Percentiles rank a stretch among this genome's conserved stretches.
phyloP scores from a whole-genome alignment of 1,140 invertebrate genomes.

The Drosophila ambigua region DNA sequence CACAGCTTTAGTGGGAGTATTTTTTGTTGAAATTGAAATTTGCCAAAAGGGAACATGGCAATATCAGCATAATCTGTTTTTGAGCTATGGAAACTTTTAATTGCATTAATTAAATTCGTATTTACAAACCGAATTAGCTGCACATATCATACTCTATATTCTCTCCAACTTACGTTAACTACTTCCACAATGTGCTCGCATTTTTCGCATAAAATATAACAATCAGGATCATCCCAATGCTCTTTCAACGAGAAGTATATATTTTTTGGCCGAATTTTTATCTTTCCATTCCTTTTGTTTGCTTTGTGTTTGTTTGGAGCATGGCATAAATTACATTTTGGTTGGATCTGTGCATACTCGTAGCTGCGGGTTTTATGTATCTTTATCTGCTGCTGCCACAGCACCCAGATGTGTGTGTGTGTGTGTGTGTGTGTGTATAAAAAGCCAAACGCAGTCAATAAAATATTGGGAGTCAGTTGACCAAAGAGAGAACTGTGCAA shows the following conservation, averaged over 20 bases:
- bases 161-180: not conserved
- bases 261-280: conserved; percentile 9
- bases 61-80: no score
- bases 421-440: conserved; percentile 11
- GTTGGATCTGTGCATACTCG: conserved; percentile 24
- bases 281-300: conserved; percentile 8
- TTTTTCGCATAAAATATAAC: no score
- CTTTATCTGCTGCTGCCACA: not conserved
- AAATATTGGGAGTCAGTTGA: conserved; percentile 62
- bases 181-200: not conserved
- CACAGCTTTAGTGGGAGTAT: no score
- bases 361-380: conserved; percentile 13
- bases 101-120: no score
- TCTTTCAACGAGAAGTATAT: conserved; percentile 21
- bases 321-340: conserved; percentile 59
- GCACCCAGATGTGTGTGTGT: conserved; percentile 3
- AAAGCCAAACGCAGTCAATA: conserved; percentile 43
- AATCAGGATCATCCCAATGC: conserved; percentile 5
- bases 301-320: conserved; percentile 19
- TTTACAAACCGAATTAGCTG: no score
- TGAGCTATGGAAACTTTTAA: no score
- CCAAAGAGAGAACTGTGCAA: conserved; percentile 47
- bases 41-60: no score
- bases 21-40: no score
- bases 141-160: no score